Conservation (phyloP, 2,113 vertebrate species). For the Oreochromis tanganicae region DNA sequence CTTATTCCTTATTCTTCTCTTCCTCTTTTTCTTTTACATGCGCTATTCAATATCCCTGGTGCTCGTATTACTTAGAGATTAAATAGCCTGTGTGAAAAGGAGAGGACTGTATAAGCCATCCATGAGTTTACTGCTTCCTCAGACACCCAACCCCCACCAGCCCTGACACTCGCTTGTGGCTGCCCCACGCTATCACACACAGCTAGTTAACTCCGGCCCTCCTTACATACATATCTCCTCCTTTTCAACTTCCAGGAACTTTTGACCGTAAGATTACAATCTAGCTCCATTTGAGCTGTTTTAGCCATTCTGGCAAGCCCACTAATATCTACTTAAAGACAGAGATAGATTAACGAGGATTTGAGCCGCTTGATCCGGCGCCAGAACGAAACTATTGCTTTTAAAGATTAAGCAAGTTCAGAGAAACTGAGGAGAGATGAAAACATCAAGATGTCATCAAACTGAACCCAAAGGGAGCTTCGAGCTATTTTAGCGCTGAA, state of each 20-base stretch:
- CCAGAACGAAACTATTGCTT: slow-evolving; percentile 4
- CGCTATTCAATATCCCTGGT: neutral
- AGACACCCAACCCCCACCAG: slow-evolving; percentile 12
- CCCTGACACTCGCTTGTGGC: slow-evolving; percentile 16
- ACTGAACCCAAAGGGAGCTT: slow-evolving; percentile 3
- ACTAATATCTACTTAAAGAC: neutral
- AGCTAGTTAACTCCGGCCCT: neutral
- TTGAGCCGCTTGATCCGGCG: neutral
- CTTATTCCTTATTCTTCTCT: neutral
- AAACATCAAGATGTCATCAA: slow-evolving; percentile 2
- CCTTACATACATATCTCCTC: neutral
- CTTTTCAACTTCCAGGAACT: neutral
- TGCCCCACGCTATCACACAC: slow-evolving; percentile 13
- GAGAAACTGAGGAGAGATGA: neutral
- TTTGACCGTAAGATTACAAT: neutral
- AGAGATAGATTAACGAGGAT: neutral
- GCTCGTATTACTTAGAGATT: slow-evolving; percentile 3
- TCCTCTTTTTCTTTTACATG: neutral
- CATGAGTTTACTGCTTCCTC: slow-evolving; percentile 33
- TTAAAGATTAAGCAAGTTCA: neutral
- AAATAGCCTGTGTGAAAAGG: slow-evolving; percentile 17
- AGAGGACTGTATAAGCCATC: slow-evolving; percentile 21
- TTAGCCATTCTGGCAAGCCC: neutral
- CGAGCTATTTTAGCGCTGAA: neutral
- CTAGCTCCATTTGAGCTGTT: neutral